These are phyloP conservation scores for Gymnocypris eckloni DNA, from an alignment of 2,797 vertebrate genomes.

Conservation along the genomic window DNA sequence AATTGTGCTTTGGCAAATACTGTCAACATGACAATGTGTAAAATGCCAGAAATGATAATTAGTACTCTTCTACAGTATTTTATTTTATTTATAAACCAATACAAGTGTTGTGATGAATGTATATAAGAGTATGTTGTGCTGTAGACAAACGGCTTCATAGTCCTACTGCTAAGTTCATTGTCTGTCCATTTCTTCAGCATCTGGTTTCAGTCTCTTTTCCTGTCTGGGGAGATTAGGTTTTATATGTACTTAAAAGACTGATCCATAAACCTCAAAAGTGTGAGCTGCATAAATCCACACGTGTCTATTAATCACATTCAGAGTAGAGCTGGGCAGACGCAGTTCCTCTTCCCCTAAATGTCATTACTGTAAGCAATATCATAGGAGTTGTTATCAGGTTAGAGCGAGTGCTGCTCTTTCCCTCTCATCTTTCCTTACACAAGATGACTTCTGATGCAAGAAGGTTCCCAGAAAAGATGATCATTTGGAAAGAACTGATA, in stretches of 20 bases:
- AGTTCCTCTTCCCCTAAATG: slow-evolving; percentile 72
- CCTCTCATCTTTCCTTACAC: slow-evolving; percentile 55
- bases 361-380: slow-evolving; percentile 75
- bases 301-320: slow-evolving; percentile 65
- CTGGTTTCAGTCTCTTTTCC: slow-evolving; percentile 42
- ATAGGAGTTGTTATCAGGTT: slow-evolving; percentile 78
- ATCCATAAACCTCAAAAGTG: slow-evolving; percentile 64
- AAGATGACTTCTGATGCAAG: not conserved
- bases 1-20: not conserved
- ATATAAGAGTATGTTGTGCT: not conserved
- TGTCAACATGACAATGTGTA: not conserved
- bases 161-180: not conserved
- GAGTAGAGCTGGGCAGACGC: slow-evolving; percentile 66
- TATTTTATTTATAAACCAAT: not conserved
- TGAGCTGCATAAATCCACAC: slow-evolving; percentile 62
- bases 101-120: not conserved
- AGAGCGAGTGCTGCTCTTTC: slow-evolving; percentile 63
- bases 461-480: slow-evolving; percentile 19
- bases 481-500: not conserved
- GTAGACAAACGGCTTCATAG: not conserved
- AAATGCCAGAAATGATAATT: not conserved
- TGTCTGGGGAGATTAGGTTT: slow-evolving; percentile 37
- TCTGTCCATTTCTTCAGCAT: slow-evolving; percentile 20
- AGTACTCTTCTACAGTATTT: not conserved
- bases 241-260: slow-evolving; percentile 44